Base-by-base conservation (phyloP, 2,888 invertebrate genomes). In the Drosophila anceps region DNA sequence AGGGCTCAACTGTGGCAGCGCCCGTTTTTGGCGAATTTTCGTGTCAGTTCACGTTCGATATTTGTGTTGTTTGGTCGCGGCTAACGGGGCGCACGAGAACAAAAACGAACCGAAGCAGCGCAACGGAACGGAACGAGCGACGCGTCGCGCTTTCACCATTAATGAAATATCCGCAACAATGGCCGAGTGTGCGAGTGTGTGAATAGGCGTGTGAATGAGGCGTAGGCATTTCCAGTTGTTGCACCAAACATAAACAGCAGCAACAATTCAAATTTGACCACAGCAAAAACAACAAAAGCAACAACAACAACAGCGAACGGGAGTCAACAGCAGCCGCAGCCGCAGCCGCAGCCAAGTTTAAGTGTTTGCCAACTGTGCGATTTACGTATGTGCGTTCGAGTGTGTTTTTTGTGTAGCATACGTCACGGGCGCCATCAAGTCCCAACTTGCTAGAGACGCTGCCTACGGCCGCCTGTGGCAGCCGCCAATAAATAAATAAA, bases 1-100 rank as follows among this genome's bases (percentile, higher is more conserved):
- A 73, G 31, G 66, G 29, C 53, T 60, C 54, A 20, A 62, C 33
- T 65, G 71, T 54, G 69, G 59, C 79, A 69, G 83, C 66, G 82
- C 82, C 81, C 66, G 74, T 73, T 75, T 79, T 64, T 69, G 69
- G 76, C 84, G 79, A 82, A 77, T 84, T 85, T 75, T 76, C 77
- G 90, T 88, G 88, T 92, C 92, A 93, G 92, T 93, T 92, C 91
- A 91, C 90, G 92, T 92, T 91, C 92, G 92, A 92, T 92, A 92
- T 92, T 92, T 92, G 92, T 91, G 91, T 91, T 92, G 92, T 91
- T 91, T 93, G 91, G 92, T 92, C 91, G 85, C 91, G 90, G 88
- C 77, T 73, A 85, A 84, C 85, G 87, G 82, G 54, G 69, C 84
- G 79, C 69, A 72, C 60, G 64, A 54, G 35, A 69, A 53, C 72